Percentiles rank a stretch among this genome's conserved stretches.
These are phyloP conservation scores for Lithobates pipiens DNA, from an alignment of 2,797 vertebrate genomes.

Conservation along the genomic window DNA sequence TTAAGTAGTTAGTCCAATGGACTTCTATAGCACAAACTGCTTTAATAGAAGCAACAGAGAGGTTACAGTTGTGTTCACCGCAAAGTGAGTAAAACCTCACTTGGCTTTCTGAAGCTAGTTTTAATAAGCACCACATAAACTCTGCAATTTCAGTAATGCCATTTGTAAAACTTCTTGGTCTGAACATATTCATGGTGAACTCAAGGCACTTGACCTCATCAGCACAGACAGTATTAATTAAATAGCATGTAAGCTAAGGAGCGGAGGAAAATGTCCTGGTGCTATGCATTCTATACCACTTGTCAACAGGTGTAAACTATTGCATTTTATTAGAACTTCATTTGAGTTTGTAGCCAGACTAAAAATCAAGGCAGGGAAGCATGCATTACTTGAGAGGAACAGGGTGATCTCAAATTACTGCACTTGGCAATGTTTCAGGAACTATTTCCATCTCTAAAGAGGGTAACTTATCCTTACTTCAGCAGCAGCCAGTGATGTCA, in stretches of 20 bases:
- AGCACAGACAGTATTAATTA: no score
- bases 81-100: no score
- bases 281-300: background rate
- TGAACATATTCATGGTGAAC: no score
- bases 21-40: no score
- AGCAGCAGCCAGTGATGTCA: conserved; percentile 93
- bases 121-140: no score
- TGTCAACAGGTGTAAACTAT: conserved; percentile 1
- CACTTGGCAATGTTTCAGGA: conserved; percentile 77
- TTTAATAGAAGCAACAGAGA: no score
- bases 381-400: conserved; percentile 75
- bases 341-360: conserved; percentile 63
- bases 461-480: conserved; percentile 87
- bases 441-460: conserved; percentile 84
- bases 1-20: no score
- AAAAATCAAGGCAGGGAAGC: conserved; percentile 67
- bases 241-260: background rate
- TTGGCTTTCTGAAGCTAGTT: no score
- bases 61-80: no score
- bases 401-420: conserved; percentile 78
- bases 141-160: no score
- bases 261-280: background rate
- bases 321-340: conserved; percentile 59
- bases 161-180: no score
- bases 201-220: no score